Base-by-base conservation (phyloP, 1,140 invertebrate genomes). In the Thalassaphorura encarpata region DNA sequence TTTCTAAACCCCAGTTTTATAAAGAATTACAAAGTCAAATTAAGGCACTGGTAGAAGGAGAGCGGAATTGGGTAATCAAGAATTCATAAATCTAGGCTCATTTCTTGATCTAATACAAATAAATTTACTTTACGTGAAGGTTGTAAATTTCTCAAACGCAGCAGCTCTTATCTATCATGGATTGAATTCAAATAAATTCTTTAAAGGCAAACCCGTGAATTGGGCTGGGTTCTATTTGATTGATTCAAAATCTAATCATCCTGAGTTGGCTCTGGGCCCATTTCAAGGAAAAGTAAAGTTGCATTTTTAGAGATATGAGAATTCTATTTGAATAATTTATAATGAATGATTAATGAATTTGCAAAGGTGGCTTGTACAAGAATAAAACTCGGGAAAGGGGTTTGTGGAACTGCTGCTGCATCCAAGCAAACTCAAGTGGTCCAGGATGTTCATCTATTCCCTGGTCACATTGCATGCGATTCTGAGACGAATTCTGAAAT, bases 381-480 rank as follows among this genome's bases (percentile, higher is more conserved):
- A 52, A 63, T 63, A n/a, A 53, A 53, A 31, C 26, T 57, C 26
- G 62, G 59, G 1, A 57, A 49, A 49, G 62, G 62, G 2, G 62
- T 63, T 1, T 63, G 62, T 48, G 62, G 62, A 16, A 57, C 54
- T 19, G 62, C 62, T 16, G 62, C 62, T 19, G 26, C 43, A 6
- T 47, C 27, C 0, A 16, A 18, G 13, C 4, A 42, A 21, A 61
- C 62, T 21, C 62, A 63, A 45, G 54, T 60, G 8, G 49, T 63
- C n/a, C 19, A 15, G 2, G 50, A 63, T 50, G 62, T 63, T 1
- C 58, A 63, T 47, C 6, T 46, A 5, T 63, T 63, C 27, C 62
- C 62, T 1, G 62, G 62, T 3, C 62, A 63, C 39, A 63, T 63
- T 39, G 59, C 59, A 1, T 63, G 62, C 19, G 62, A 63, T 47